phyloP scores from a whole-genome alignment of 2,888 invertebrate species.

The Boloria euphrosyne region DNA sequence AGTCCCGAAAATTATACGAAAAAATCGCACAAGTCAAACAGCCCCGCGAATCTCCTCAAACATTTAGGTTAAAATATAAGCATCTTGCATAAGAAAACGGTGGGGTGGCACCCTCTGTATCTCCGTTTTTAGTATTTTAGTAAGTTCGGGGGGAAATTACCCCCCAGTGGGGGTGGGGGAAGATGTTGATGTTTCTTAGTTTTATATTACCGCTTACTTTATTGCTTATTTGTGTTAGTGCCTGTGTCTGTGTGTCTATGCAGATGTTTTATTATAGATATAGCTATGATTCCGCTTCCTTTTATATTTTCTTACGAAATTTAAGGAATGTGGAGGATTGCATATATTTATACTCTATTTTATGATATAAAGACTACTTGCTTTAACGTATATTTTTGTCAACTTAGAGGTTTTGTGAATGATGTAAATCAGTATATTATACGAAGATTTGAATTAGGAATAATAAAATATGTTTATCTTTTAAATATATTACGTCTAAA shows the following conservation, averaged over 20 bases:
- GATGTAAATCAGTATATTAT: no score
- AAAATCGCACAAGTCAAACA: conserved; percentile 49
- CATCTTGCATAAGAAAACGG: conserved; percentile 82
- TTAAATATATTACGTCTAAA: no score
- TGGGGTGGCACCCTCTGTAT: conserved; percentile 70
- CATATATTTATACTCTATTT: no score
- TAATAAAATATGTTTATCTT: no score
- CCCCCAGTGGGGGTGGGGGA: conserved; percentile 58
- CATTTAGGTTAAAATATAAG: conserved; percentile 82
- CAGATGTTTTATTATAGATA: conserved; percentile 63
- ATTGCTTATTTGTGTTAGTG: conserved; percentile 80
- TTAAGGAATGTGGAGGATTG: background rate
- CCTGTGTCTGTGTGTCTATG: conserved; percentile 65
- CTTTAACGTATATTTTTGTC: no score
- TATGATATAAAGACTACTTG: no score
- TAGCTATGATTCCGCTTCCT: conserved; percentile 40
- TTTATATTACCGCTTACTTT: conserved; percentile 82
- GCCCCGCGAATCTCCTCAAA: conserved; percentile 53
- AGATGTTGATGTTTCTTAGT: conserved; percentile 83
- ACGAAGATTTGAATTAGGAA: no score
- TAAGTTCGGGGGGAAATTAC: conserved; percentile 80
- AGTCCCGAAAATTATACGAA: conserved; percentile 30
- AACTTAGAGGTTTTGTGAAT: no score
- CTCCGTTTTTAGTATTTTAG: conserved; percentile 83
- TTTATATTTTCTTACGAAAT: conserved; percentile 37